phyloP scores from a whole-genome alignment of 2,113 vertebrate species.

The Cavia aperea region DNA sequence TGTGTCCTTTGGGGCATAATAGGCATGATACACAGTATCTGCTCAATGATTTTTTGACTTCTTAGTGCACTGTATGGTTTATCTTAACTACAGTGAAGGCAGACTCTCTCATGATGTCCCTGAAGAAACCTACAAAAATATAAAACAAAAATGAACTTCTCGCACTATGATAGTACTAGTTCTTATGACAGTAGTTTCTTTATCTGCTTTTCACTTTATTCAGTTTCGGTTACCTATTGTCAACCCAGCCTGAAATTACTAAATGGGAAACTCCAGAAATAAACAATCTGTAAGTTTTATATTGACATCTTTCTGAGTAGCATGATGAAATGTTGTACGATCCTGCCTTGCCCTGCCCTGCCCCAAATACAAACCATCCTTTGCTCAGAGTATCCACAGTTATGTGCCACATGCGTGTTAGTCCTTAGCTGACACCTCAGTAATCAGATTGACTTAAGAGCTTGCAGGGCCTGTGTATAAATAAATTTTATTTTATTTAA shows the following conservation, averaged over 20 bases:
- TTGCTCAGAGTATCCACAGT: background rate
- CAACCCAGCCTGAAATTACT: background rate
- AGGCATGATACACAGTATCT: background rate
- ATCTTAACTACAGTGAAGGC: background rate
- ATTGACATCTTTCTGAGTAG: background rate
- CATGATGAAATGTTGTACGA: background rate
- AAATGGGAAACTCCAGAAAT: background rate
- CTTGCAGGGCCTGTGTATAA: background rate
- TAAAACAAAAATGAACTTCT: constrained; percentile 19
- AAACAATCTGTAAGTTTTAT: background rate
- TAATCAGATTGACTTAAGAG: background rate
- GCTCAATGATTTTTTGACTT: background rate
- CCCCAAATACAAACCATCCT: background rate
- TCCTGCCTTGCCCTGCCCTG: background rate
- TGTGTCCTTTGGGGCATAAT: background rate
- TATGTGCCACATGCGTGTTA: background rate
- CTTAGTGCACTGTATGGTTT: background rate
- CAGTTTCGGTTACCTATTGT: background rate
- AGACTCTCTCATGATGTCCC: background rate
- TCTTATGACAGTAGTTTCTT: background rate
- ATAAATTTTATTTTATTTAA: background rate
- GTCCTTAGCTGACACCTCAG: background rate
- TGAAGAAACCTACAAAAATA: background rate
- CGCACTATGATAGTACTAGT: background rate
- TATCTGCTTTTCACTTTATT: background rate